Percentiles rank a stretch among this genome's conserved stretches.
phyloP scores from a whole-genome alignment of 2,113 vertebrate genomes.

The Uria lomvia region DNA sequence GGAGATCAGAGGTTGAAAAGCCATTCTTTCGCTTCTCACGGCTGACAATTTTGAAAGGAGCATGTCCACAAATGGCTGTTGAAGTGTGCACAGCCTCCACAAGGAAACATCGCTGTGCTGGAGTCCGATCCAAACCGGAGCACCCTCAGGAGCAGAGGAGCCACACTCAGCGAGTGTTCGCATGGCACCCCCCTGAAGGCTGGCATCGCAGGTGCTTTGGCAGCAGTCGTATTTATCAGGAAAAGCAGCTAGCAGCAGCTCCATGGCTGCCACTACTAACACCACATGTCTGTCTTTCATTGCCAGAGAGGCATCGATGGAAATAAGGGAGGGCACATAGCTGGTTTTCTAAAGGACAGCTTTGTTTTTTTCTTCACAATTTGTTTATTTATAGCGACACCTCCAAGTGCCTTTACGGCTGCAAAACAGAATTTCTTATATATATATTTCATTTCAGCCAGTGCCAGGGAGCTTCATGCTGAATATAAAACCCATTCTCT shows the following conservation, averaged over 20 bases:
- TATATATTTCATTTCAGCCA: background rate
- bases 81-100: background rate
- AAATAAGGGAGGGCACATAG: background rate
- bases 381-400: background rate
- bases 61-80: background rate
- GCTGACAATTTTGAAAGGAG: background rate
- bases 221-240: background rate
- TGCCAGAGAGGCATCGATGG: background rate
- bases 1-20: constrained; percentile 26
- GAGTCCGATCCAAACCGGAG: background rate
- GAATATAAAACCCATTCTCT: background rate
- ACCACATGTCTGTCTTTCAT: background rate
- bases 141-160: background rate
- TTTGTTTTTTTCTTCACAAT: background rate
- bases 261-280: background rate
- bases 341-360: background rate
- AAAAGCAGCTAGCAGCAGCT: background rate
- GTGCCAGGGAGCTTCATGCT: background rate
- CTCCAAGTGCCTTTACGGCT: background rate
- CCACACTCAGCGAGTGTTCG: rapidly evolving
- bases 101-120: background rate
- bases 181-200: background rate
- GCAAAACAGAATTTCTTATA: background rate
- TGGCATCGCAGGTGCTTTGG: background rate
- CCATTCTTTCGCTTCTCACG: background rate